Evolutionary conservation across 2,888 invertebrate species (phyloP).

Genomic region (Axea sp.): DNA sequence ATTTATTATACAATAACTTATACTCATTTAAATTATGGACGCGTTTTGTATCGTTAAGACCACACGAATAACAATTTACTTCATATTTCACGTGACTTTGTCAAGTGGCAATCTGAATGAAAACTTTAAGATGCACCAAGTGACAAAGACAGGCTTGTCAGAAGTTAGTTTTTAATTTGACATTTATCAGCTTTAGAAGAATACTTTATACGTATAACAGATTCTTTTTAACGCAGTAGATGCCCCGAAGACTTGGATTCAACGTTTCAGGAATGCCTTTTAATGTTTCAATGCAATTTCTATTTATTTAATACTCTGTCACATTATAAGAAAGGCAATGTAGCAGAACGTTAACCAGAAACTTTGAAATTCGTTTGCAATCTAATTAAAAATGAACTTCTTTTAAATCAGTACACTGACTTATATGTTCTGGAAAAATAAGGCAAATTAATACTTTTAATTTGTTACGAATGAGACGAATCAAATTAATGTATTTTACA

Average conservation of each 20-base stretch:
- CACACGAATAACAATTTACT: slow-evolving; percentile 4
- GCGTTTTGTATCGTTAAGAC: slow-evolving; percentile 17
- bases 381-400: too few relatives aligned
- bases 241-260: slow-evolving; percentile 76
- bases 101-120: slow-evolving; percentile 22
- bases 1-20: slow-evolving; percentile 52
- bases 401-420: too few relatives aligned
- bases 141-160: slow-evolving; percentile 41
- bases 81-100: slow-evolving; percentile 11
- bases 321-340: too few relatives aligned
- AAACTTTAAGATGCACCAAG: too few relatives aligned
- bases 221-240: slow-evolving; percentile 53
- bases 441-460: too few relatives aligned
- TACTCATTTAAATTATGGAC: slow-evolving; percentile 38
- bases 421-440: too few relatives aligned
- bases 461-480: too few relatives aligned
- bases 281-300: slow-evolving; percentile 13
- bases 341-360: too few relatives aligned
- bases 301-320: slow-evolving; percentile 11
- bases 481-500: too few relatives aligned
- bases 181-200: slow-evolving; percentile 51
- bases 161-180: slow-evolving; percentile 59
- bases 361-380: too few relatives aligned
- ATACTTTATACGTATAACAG: slow-evolving; percentile 40
- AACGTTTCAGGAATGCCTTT: slow-evolving; percentile 76